Conservation (phyloP, 2,797 vertebrate species). For the Tiaroga cobitis region DNA sequence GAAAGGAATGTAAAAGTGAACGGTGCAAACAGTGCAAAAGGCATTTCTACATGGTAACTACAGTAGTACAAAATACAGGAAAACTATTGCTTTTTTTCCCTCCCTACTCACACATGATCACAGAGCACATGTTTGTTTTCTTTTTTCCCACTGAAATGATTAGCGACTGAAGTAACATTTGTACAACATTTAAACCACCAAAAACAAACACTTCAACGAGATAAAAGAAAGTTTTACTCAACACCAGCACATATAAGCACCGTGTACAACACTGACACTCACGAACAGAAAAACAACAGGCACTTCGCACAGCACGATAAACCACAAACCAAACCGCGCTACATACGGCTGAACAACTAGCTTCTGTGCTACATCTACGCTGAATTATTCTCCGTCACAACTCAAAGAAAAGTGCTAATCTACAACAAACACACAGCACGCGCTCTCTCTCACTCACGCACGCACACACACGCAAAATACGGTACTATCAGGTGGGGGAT, state of each 20-base stretch:
- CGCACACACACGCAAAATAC: conserved; percentile 61
- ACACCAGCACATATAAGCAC: conserved; percentile 77
- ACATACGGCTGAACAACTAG: conserved; percentile 82
- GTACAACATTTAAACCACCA: conserved; percentile 69
- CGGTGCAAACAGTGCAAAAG: conserved; percentile 80
- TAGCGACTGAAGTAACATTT: conserved; percentile 71
- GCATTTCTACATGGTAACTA: conserved; percentile 69
- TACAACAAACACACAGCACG: conserved; percentile 66
- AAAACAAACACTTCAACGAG: conserved; percentile 65
- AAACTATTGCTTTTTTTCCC: conserved; percentile 55
- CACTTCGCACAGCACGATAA: conserved; percentile 71
- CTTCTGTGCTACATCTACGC: conserved; percentile 80
- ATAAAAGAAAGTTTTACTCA: conserved; percentile 67
- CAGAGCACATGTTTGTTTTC: conserved; percentile 54
- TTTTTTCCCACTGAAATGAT: conserved; percentile 31
- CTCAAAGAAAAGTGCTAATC: conserved; percentile 71
- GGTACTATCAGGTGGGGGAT: conserved; percentile 81
- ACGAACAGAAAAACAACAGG: conserved; percentile 64
- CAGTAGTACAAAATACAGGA: conserved; percentile 71
- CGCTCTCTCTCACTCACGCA: conserved; percentile 67
- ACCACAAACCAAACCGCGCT: conserved; percentile 79
- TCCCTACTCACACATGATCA: conserved; percentile 61
- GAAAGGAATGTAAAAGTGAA: conserved; percentile 73
- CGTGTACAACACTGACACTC: conserved; percentile 79
- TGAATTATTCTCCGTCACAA: conserved; percentile 78